These are phyloP conservation scores for Helleia helle DNA, from an alignment of 2,888 invertebrate species.

Conservation along the genomic window DNA sequence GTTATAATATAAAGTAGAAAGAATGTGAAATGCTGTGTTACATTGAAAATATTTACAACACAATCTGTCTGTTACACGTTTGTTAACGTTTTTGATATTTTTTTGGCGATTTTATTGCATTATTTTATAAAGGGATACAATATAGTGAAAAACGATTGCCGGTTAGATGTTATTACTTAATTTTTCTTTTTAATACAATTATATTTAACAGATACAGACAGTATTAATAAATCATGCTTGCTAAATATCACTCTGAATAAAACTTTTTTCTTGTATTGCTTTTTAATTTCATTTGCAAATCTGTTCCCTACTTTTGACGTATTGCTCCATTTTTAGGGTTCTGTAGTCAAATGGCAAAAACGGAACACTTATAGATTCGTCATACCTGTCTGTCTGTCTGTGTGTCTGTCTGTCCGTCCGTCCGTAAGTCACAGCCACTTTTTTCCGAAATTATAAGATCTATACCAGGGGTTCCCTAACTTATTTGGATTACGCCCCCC, in stretches of 20 bases:
- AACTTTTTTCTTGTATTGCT: not conserved
- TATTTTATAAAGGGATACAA: not conserved
- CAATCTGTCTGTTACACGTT: not conserved
- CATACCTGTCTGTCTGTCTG: too few relatives aligned
- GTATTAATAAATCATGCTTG: constrained; percentile 2
- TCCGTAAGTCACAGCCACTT: too few relatives aligned
- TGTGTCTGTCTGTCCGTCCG: too few relatives aligned
- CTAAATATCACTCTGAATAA: constrained; percentile 1
- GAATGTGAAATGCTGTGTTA: not conserved
- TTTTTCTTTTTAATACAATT: not conserved
- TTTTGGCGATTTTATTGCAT: not conserved
- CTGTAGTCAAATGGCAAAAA: too few relatives aligned
- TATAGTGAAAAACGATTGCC: not conserved
- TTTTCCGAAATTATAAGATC: too few relatives aligned
- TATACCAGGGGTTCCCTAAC: too few relatives aligned
- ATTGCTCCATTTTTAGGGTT: too few relatives aligned
- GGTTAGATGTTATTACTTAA: not conserved
- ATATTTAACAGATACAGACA: not conserved
- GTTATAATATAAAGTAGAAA: not conserved
- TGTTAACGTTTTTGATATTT: not conserved
- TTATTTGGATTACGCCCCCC: too few relatives aligned
- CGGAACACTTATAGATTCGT: too few relatives aligned
- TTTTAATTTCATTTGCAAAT: not conserved
- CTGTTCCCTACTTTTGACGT: too few relatives aligned
- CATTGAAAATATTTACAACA: not conserved